Evolutionary conservation across 2,797 vertebrate species (phyloP).

Genomic region (Orientallactaga sibirica): DNA sequence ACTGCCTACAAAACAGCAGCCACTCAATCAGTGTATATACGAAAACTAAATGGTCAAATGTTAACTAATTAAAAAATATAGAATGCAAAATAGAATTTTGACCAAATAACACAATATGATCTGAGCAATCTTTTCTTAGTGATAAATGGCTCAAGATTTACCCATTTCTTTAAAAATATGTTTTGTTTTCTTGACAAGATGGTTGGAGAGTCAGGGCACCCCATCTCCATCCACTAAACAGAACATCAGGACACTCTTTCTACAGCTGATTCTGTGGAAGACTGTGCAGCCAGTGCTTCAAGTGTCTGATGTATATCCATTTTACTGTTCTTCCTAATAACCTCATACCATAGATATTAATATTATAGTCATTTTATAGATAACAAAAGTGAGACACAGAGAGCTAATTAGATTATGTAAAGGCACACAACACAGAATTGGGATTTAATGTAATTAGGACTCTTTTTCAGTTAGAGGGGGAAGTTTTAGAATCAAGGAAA

Average conservation of each 20-base stretch:
- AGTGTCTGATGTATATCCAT: neutral
- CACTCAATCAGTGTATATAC: neutral
- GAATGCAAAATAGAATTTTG: conserved; percentile 19
- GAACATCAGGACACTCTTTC: neutral
- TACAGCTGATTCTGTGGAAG: neutral
- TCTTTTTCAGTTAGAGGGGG: neutral
- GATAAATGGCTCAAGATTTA: neutral
- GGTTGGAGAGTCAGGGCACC: neutral
- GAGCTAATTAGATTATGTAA: neutral
- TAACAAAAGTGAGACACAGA: neutral
- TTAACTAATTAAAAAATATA: neutral
- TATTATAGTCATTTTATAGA: neutral
- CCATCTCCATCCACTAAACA: neutral
- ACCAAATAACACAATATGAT: neutral
- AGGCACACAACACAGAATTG: neutral
- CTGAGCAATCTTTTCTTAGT: conserved; percentile 17
- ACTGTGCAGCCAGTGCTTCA: neutral
- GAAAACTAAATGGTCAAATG: neutral
- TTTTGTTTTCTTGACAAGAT: neutral
- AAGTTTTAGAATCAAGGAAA: neutral
- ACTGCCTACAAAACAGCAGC: neutral
- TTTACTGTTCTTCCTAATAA: neutral
- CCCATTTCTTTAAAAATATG: neutral
- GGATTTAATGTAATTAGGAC: neutral
- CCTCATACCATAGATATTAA: neutral